Conservation (phyloP, 92 coral and sea anemone genomes). For the Parazoanthus atlanticus region DNA sequence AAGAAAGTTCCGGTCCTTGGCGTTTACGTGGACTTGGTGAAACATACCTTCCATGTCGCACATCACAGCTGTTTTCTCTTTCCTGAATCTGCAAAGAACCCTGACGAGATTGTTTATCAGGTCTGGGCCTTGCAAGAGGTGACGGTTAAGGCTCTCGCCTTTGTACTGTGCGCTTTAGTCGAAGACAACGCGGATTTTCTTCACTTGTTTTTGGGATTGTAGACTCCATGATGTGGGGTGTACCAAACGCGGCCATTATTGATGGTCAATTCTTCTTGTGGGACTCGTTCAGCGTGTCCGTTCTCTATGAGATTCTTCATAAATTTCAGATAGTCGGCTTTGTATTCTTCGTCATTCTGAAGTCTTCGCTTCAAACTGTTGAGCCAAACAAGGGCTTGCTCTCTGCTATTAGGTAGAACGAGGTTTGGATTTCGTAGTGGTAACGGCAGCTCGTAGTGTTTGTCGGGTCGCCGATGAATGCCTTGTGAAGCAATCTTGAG, state of each 20-base stretch:
- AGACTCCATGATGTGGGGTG: slow-evolving; percentile 41
- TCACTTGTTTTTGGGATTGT: slow-evolving; percentile 26
- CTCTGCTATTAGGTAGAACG: neutral
- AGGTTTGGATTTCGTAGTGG: neutral
- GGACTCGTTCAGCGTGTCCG: slow-evolving; percentile 20
- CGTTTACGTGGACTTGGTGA: slow-evolving; percentile 13
- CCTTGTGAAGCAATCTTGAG: slow-evolving; percentile 8
- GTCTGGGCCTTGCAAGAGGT: slow-evolving; percentile 26
- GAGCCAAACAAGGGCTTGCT: neutral
- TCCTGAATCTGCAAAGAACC: neutral
- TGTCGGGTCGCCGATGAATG: slow-evolving; percentile 29
- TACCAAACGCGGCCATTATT: slow-evolving; percentile 33
- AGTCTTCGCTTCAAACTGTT: slow-evolving; percentile 7
- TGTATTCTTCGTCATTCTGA: neutral
- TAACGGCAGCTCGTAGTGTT: slow-evolving; percentile 53
- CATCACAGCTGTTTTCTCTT: neutral
- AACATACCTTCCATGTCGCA: neutral
- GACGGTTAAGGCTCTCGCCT: neutral
- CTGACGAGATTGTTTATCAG: neutral
- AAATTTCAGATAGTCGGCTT: slow-evolving; percentile 10
- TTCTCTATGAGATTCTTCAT: neutral
- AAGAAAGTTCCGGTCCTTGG: neutral
- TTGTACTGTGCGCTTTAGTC: slow-evolving; percentile 25
- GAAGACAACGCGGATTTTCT: slow-evolving; percentile 35
- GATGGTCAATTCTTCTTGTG: neutral